A percentile compares a stretch with the other conserved stretches of the same genome.
Evolutionary conservation across 2,113 vertebrate genomes (phyloP).

Genomic region (Phasianus colchicus): DNA sequence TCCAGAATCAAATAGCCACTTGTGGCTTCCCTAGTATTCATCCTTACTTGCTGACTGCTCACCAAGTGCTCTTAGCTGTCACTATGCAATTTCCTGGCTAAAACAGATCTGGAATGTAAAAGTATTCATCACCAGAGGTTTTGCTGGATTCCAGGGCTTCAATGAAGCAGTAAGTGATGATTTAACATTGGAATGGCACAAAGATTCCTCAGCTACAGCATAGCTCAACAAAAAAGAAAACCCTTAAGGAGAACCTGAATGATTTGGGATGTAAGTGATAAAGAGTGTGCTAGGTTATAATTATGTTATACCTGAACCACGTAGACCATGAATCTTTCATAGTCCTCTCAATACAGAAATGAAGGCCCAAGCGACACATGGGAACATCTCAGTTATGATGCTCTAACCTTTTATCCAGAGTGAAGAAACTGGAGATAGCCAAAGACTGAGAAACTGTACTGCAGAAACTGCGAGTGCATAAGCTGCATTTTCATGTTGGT

Average conservation of each 20-base stretch:
- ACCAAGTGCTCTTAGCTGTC: conserved; percentile 26
- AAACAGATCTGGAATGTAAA: conserved; percentile 54
- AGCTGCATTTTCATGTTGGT: fast-evolving
- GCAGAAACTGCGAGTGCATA: background rate
- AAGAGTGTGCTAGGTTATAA: background rate
- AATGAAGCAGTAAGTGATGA: conserved; percentile 34
- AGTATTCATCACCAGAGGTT: conserved; percentile 60
- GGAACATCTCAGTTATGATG: background rate
- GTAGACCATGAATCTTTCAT: background rate
- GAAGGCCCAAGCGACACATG: background rate
- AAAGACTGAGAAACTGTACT: background rate
- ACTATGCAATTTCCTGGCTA: conserved; percentile 47
- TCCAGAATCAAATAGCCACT: conserved; percentile 36
- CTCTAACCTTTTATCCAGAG: background rate
- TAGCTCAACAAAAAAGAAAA: background rate
- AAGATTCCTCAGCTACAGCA: background rate
- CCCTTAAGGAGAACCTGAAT: background rate
- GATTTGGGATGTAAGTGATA: background rate
- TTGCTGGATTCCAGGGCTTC: conserved; percentile 56
- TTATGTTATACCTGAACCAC: background rate
- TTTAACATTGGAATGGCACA: conserved; percentile 40
- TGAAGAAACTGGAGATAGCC: background rate
- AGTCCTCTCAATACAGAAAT: background rate
- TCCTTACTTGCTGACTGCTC: conserved; percentile 17
- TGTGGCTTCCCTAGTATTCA: conserved; percentile 19